Percentiles rank a stretch among this genome's conserved stretches.
Evolutionary conservation across 2,888 invertebrate genomes (phyloP).

Genomic region (Melipona beecheii): DNA sequence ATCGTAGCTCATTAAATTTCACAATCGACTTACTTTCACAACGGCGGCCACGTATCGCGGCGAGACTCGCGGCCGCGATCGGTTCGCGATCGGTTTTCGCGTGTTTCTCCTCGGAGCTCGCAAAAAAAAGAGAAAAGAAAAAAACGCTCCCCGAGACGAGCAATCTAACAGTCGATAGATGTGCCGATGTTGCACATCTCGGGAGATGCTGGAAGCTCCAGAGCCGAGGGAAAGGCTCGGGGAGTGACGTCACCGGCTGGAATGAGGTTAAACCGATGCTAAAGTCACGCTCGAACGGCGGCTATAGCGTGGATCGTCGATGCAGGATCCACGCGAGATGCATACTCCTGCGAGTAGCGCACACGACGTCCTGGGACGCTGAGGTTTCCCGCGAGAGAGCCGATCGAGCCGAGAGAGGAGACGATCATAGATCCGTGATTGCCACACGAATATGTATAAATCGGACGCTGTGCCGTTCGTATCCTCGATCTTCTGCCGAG

Average conservation of each 20-base stretch:
- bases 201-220: conserved; percentile 78
- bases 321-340: conserved; percentile 48
- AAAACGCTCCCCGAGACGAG: conserved; percentile 16
- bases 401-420: background rate
- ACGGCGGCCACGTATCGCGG: background rate
- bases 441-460: conserved; percentile 63
- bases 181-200: conserved; percentile 75
- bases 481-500: conserved; percentile 54
- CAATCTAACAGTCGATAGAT: conserved; percentile 75
- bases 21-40: conserved; percentile 42
- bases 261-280: conserved; percentile 81
- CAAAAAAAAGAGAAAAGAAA: no score
- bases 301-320: conserved; percentile 38
- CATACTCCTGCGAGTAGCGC: conserved; percentile 49
- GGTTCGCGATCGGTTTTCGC: background rate
- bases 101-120: conserved; percentile 1
- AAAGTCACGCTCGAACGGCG: conserved; percentile 69
- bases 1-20: conserved; percentile 46
- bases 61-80: background rate
- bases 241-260: conserved; percentile 80
- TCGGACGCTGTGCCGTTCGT: conserved; percentile 25
- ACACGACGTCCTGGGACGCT: conserved; percentile 36
- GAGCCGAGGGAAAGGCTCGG: conserved; percentile 78
- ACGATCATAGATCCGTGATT: conserved; percentile 68
- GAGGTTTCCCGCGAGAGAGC: conserved; percentile 54